Conservation (phyloP, 1,140 invertebrate genomes). For the Phthorimaea operculella region DNA sequence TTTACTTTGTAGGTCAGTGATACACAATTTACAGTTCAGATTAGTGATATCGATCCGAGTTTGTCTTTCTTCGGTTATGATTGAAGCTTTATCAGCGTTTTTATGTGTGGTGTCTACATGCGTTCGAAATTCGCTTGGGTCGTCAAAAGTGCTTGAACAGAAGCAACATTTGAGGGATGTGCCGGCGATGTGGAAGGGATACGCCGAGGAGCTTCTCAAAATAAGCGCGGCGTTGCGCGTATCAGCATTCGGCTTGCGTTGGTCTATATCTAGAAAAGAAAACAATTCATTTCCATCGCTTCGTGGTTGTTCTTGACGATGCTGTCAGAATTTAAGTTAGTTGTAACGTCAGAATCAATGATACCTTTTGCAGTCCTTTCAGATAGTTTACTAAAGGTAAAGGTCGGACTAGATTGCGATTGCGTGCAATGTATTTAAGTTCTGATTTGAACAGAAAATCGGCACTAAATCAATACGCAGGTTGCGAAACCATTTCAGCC, state of each 20-base stretch:
- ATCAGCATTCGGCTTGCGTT: background rate
- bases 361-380: too few species aligned
- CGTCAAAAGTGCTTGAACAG: constrained; percentile 11
- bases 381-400: too few species aligned
- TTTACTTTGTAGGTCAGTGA: constrained; percentile 10
- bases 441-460: too few species aligned
- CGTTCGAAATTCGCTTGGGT: constrained; percentile 11
- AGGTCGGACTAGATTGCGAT: too few species aligned
- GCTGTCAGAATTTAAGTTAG: too few species aligned
- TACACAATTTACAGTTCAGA: constrained; percentile 3
- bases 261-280: constrained; percentile 20
- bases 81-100: background rate
- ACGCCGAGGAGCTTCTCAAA: constrained; percentile 14
- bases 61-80: background rate
- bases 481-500: too few species aligned
- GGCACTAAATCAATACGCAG: too few species aligned
- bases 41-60: background rate
- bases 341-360: too few species aligned
- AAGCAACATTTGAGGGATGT: constrained; percentile 14
- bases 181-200: constrained; percentile 13
- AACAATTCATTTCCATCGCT: constrained; percentile 7
- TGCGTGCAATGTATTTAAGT: too few species aligned
- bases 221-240: constrained; percentile 13
- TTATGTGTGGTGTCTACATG: constrained; percentile 15
- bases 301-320: too few species aligned